Base-by-base conservation (phyloP, 2,797 vertebrate genomes). In the Diceros bicornis region DNA sequence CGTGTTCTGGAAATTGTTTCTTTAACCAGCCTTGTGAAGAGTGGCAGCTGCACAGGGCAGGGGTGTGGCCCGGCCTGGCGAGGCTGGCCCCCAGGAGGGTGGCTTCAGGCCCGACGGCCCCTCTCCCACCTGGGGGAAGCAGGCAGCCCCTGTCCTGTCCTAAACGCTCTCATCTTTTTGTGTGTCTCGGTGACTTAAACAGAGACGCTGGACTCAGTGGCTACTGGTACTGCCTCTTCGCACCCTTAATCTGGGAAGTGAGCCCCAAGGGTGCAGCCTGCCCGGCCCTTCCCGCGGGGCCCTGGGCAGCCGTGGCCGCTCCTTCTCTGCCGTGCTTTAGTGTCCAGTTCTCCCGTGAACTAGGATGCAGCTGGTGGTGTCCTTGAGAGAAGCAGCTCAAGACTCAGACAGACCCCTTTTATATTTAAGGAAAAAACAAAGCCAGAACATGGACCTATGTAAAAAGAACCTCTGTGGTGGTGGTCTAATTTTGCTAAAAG, bases 191-290 rank as follows among this genome's bases (percentile, higher is more conserved):
- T 98, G 98, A 98, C 98, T 99, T 98, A 99, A 97, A 98, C 98
- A 99, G 98, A 99, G 98, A 94, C 90, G 98, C 84, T 96, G 98
- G 98, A 98, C 98, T 97, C 94, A 93, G 98, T 96, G 99, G 98
- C 98, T 99, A 97, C 98, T 99, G 99, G 98, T 98, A 98, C 97
- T 98, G 98, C 99, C 99, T 99, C 98, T 98, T 99, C 98, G 98
- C 71, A 44, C 97, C 92, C 96, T 97, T 93, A 98, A 77, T 92
- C 93, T 90, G 95, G 91, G 97, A 81, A 64, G 87, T 50, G 78
- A 79, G 96, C 34, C 50, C 50, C 50, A 27, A 64, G 74, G 93
- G 95, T 25, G 7, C 85, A 21, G 97, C 52, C 59, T 16, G 41
- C 89, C 71, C 52, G 55, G 89, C 97, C 97, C 97, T 90, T 88